These are phyloP conservation scores for Saguinus midas DNA, from an alignment of 2,113 vertebrate species.

Conservation along the genomic window DNA sequence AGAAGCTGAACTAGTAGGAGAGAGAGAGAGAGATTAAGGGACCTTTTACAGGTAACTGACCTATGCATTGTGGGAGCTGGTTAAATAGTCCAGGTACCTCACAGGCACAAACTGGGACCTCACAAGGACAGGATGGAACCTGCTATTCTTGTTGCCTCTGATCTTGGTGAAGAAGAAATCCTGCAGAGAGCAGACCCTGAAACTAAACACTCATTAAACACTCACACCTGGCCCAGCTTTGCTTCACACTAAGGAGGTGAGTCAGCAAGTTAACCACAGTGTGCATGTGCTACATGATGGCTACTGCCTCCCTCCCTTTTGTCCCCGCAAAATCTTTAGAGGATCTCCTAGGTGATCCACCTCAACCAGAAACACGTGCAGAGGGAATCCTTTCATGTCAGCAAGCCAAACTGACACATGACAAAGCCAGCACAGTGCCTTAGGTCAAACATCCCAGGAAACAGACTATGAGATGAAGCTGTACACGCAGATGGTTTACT, in stretches of 20 bases:
- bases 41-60: not conserved
- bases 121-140: not conserved
- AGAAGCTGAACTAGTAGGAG: not conserved
- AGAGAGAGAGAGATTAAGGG: not conserved
- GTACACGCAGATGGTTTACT: not conserved
- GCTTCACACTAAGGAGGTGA: not conserved
- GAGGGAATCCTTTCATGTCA: not conserved
- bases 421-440: not conserved
- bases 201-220: not conserved
- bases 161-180: not conserved
- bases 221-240: not conserved
- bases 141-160: not conserved
- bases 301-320: not conserved
- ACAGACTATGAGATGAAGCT: not conserved
- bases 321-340: not conserved
- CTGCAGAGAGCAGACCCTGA: not conserved
- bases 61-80: not conserved
- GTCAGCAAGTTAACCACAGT: too few species aligned
- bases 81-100: not conserved
- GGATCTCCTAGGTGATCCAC: not conserved
- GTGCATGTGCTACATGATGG: too few species aligned
- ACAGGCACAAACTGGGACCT: not conserved
- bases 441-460: not conserved
- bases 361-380: not conserved
- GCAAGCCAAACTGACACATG: not conserved